Conservation (phyloP, 2,888 invertebrate species). For the Dichetophora obliterata region DNA sequence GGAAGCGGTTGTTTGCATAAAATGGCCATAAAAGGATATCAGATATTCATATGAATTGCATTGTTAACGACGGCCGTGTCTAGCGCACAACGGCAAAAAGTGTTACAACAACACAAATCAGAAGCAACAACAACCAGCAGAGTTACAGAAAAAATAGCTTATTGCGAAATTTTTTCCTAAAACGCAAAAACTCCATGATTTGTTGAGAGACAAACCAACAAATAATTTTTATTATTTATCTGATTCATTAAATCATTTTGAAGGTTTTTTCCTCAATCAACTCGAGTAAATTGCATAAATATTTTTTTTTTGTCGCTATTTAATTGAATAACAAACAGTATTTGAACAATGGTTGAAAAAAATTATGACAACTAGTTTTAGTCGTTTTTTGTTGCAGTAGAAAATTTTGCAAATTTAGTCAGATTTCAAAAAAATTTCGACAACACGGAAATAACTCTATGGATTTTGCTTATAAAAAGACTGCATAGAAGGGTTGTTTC, state of each 20-base stretch:
- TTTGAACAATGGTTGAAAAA: too few species aligned
- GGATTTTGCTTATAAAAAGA: too few species aligned
- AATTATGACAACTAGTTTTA: too few species aligned
- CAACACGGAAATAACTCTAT: too few species aligned
- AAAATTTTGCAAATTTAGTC: too few species aligned
- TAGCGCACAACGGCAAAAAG: neutral
- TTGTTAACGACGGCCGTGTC: neutral
- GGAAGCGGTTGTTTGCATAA: slow-evolving; percentile 39
- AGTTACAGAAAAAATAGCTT: slow-evolving; percentile 6
- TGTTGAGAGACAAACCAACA: slow-evolving; percentile 13
- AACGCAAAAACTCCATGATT: slow-evolving; percentile 17
- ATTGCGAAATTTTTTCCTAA: slow-evolving; percentile 23
- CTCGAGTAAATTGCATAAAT: too few species aligned
- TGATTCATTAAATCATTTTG: neutral
- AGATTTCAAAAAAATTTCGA: too few species aligned
- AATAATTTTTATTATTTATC: slow-evolving; percentile 10
- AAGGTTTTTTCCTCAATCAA: neutral
- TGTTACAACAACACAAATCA: neutral
- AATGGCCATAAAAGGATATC: slow-evolving; percentile 39
- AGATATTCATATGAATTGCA: slow-evolving; percentile 37
- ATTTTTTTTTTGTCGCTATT: too few species aligned
- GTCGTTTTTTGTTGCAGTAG: too few species aligned
- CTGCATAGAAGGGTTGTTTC: too few species aligned
- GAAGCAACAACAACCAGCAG: neutral
- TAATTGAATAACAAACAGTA: too few species aligned